phyloP scores from a whole-genome alignment of 2,888 invertebrate genomes.

The Scaptomyza tumidula region DNA sequence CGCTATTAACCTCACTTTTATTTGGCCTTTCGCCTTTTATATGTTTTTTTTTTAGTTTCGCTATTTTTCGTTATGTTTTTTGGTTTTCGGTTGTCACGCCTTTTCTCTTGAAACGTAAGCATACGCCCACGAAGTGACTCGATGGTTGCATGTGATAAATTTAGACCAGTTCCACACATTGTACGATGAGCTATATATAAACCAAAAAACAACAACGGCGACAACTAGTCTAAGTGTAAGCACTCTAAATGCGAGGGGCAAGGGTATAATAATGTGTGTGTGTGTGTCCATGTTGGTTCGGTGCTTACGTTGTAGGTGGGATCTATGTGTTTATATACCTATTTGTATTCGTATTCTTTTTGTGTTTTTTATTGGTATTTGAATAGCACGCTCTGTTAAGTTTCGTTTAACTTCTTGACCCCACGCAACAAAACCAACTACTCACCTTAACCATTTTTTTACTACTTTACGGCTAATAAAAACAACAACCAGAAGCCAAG shows the following conservation, averaged over 20 bases:
- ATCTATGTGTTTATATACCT: slow-evolving; percentile 17
- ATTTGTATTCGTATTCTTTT: slow-evolving; percentile 1
- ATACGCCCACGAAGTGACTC: slow-evolving; percentile 46
- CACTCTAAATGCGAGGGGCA: slow-evolving; percentile 12
- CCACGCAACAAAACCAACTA: slow-evolving; percentile 53
- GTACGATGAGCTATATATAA: slow-evolving; percentile 50
- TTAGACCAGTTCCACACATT: slow-evolving; percentile 60
- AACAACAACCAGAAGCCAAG: slow-evolving; percentile 22
- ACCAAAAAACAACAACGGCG: slow-evolving; percentile 31
- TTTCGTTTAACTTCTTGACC: slow-evolving; percentile 73
- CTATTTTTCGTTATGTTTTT: not conserved
- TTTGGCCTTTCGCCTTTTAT: slow-evolving; percentile 17
- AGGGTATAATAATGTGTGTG: slow-evolving; percentile 2
- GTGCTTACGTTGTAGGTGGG: slow-evolving; percentile 38
- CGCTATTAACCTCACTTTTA: slow-evolving; percentile 30
- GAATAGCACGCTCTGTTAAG: slow-evolving; percentile 62
- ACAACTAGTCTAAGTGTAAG: slow-evolving; percentile 62
- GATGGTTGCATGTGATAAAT: slow-evolving; percentile 77
- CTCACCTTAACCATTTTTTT: slow-evolving; percentile 44
- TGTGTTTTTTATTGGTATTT: slow-evolving; percentile 30
- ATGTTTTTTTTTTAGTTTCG: slow-evolving; percentile 2
- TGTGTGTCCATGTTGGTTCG: not conserved
- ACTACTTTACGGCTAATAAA: slow-evolving; percentile 76
- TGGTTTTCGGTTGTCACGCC: slow-evolving; percentile 30
- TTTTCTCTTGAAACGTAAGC: slow-evolving; percentile 22